Evolutionary conservation across 2,797 vertebrate genomes (phyloP).

Genomic region (Dallia pectoralis): DNA sequence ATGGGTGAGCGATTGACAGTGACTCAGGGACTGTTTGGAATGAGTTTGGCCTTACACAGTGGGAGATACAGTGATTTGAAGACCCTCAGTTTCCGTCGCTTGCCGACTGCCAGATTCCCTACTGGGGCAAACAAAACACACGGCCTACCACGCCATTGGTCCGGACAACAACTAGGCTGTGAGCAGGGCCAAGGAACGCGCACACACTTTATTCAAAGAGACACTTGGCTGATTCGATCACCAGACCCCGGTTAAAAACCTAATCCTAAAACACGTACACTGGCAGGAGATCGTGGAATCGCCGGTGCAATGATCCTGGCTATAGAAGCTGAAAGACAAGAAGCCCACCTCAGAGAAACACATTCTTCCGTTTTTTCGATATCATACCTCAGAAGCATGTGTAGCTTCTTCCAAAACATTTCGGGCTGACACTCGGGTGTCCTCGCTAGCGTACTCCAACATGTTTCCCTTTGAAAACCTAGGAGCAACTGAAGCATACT

Average conservation of each 20-base stretch:
- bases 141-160: constrained; percentile 6
- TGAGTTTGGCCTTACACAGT: constrained; percentile 19
- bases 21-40: constrained; percentile 4
- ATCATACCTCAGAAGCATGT: constrained; percentile 5
- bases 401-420: constrained; percentile 1
- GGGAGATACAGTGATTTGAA: constrained; percentile 32
- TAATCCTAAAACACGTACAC: not conserved
- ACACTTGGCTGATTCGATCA: constrained; percentile 13
- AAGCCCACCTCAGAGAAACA: not conserved
- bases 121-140: constrained; percentile 25
- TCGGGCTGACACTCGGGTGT: constrained; percentile 18
- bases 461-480: constrained; percentile 66
- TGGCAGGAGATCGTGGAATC: not conserved
- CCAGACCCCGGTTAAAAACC: not conserved
- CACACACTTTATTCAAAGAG: constrained; percentile 24
- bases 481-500: constrained; percentile 49
- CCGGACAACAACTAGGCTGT: constrained; percentile 16
- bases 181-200: not conserved
- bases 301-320: not conserved
- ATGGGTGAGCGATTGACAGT: constrained; percentile 17
- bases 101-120: constrained; percentile 45
- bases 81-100: constrained; percentile 44
- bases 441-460: constrained; percentile 59
- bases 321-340: not conserved
- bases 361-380: too few species aligned